These are phyloP conservation scores for Sclerurus mexicanus DNA, from an alignment of 2,113 vertebrate species.

Conservation along the genomic window DNA sequence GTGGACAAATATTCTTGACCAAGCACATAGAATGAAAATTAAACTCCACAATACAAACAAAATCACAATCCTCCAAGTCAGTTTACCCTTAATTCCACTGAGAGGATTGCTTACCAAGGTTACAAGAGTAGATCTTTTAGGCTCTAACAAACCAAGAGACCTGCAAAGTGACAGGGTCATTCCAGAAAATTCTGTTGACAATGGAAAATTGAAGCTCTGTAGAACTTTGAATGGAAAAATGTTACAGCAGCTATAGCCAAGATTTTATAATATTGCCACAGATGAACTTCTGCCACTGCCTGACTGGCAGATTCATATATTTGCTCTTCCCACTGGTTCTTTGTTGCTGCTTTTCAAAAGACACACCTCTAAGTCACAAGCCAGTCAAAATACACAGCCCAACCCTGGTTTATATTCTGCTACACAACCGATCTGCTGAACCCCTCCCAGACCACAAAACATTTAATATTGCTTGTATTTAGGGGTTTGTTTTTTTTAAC, in stretches of 20 bases:
- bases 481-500: neutral
- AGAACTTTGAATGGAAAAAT: neutral
- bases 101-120: neutral
- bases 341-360: neutral
- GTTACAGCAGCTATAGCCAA: neutral
- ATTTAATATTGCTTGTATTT: neutral
- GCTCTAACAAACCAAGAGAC: neutral
- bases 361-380: constrained; percentile 16
- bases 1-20: neutral
- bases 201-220: neutral
- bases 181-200: neutral
- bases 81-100: neutral
- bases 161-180: neutral
- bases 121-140: neutral
- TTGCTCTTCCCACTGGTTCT: neutral
- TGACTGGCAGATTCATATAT: neutral
- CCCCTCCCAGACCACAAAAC: neutral
- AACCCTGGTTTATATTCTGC: constrained; percentile 16
- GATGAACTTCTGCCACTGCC: neutral
- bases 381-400: constrained; percentile 66
- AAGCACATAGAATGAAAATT: neutral
- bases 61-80: neutral
- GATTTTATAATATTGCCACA: neutral
- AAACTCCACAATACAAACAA: neutral
- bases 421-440: constrained; percentile 29